Evolutionary conservation across 2,888 invertebrate species (phyloP).

Genomic region (Busseola fusca): DNA sequence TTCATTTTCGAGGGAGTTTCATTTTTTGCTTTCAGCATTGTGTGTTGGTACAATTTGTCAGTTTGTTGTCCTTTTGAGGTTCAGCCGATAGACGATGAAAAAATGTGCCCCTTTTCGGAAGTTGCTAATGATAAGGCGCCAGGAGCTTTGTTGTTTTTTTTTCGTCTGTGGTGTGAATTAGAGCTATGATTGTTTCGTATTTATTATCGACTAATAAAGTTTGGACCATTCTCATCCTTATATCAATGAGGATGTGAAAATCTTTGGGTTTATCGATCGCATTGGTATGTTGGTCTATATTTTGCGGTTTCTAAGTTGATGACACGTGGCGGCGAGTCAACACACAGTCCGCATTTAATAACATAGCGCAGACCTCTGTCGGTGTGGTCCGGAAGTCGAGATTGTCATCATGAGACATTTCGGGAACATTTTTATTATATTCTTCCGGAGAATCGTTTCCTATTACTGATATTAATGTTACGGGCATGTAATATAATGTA

Average conservation of each 20-base stretch:
- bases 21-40: constrained; percentile 74
- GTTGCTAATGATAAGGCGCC: constrained; percentile 88
- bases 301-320: constrained; percentile 74
- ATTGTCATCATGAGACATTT: constrained; percentile 78
- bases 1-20: constrained; percentile 66
- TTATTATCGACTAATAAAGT: constrained; percentile 40
- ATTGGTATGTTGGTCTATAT: constrained; percentile 60
- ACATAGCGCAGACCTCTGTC: constrained; percentile 69
- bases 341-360: constrained; percentile 73
- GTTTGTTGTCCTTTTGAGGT: constrained; percentile 83
- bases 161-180: constrained; percentile 75
- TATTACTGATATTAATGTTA: constrained; percentile 70
- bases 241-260: constrained; percentile 23
- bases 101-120: constrained; percentile 84
- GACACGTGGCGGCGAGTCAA: constrained; percentile 76
- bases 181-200: constrained; percentile 63
- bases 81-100: constrained; percentile 78
- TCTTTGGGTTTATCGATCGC: constrained; percentile 43
- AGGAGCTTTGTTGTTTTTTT: constrained; percentile 81
- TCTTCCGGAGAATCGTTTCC: constrained; percentile 71
- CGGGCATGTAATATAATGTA: constrained; percentile 58
- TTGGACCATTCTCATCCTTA: constrained; percentile 63
- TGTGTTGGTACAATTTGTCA: constrained; percentile 86
- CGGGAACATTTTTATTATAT: constrained; percentile 76
- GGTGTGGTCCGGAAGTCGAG: constrained; percentile 86